Evolutionary conservation across 2,113 vertebrate species (phyloP).

Genomic region (Podarcis muralis): DNA sequence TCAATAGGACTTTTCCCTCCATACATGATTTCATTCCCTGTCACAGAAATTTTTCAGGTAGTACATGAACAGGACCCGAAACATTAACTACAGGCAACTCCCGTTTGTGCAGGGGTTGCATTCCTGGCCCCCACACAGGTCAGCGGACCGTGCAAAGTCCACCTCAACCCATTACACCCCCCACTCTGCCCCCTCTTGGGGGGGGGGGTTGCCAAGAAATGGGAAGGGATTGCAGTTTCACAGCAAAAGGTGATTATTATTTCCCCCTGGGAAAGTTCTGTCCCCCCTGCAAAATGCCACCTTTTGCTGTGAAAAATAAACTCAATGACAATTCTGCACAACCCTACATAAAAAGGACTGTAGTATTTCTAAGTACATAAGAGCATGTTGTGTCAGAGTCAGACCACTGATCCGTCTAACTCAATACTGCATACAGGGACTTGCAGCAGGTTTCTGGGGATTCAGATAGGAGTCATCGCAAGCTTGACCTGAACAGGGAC

Average conservation of each 20-base stretch:
- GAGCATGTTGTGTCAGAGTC: too few relatives aligned
- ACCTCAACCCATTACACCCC: too few relatives aligned
- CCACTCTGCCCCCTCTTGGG: too few relatives aligned
- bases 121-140: too few relatives aligned
- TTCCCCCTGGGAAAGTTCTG: not conserved
- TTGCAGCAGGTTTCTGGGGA: too few relatives aligned
- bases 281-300: not conserved
- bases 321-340: too few relatives aligned
- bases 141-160: too few relatives aligned
- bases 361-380: too few relatives aligned
- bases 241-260: not conserved
- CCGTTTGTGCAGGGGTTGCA: too few relatives aligned
- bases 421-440: too few relatives aligned
- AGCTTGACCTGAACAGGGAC: not conserved
- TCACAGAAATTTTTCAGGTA: not conserved
- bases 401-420: too few relatives aligned
- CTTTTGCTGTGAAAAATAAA: not conserved
- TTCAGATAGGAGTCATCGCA: not conserved
- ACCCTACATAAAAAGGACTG: not conserved
- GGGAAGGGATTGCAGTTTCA: not conserved
- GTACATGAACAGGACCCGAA: not conserved
- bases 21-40: too few relatives aligned
- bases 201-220: not conserved
- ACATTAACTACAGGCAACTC: not conserved
- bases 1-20: not conserved